A percentile compares a stretch with the other conserved stretches of the same genome.
Conservation (phyloP, 2,113 vertebrate species). For the Athene noctua region DNA sequence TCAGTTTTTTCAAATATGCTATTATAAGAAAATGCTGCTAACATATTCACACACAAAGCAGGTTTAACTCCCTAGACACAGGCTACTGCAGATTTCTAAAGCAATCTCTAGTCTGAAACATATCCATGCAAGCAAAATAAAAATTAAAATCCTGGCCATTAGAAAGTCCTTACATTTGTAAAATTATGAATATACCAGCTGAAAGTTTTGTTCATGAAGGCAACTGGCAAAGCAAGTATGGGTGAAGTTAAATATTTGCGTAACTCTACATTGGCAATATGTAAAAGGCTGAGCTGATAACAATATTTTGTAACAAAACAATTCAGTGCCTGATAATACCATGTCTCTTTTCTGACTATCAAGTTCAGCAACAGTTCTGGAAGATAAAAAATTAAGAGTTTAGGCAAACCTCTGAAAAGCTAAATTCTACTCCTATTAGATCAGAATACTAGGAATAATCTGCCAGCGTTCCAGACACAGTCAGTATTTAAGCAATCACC, state of each 20-base stretch:
- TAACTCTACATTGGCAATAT: background rate
- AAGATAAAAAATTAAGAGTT: background rate
- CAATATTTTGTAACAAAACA: background rate
- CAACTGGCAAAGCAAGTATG: background rate
- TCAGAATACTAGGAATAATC: background rate
- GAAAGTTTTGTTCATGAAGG: background rate
- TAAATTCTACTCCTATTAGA: background rate
- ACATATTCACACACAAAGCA: background rate
- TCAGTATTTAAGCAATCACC: background rate
- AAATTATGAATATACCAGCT: background rate
- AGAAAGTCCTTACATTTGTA: background rate
- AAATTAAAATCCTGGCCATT: background rate
- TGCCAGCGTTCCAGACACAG: fast-evolving
- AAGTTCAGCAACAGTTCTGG: background rate
- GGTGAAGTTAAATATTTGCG: background rate
- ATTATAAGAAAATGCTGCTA: background rate
- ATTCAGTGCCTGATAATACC: background rate
- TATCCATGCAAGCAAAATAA: background rate
- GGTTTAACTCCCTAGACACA: background rate
- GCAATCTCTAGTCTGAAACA: background rate
- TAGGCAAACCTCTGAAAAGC: background rate
- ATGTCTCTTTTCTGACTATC: background rate
- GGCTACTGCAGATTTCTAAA: background rate
- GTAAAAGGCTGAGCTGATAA: background rate
- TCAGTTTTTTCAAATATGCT: background rate